Conservation (phyloP, 2,113 vertebrate genomes). For the Colius striatus region DNA sequence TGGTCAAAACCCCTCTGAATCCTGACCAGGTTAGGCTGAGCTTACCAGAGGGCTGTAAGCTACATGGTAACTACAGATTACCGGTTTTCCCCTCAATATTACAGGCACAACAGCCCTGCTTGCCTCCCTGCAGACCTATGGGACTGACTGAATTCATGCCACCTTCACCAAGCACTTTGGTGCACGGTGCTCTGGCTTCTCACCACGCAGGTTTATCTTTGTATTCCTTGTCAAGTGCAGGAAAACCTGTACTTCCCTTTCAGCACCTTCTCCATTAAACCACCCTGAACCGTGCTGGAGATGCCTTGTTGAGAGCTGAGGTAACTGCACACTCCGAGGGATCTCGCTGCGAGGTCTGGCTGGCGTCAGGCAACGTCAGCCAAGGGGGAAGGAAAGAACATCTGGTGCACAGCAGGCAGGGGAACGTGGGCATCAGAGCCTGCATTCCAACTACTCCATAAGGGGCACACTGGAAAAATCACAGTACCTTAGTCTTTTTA, state of each 20-base stretch:
- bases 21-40: background rate
- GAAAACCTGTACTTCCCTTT: background rate
- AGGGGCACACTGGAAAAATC: background rate
- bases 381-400: rapidly evolving
- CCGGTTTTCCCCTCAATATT: background rate
- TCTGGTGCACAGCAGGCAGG: background rate
- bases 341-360: background rate
- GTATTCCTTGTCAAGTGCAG: background rate
- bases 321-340: background rate
- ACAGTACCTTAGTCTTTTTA: background rate
- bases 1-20: background rate
- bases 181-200: background rate
- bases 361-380: rapidly evolving
- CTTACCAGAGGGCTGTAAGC: background rate
- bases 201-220: background rate
- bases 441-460: background rate
- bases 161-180: background rate
- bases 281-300: no score
- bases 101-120: rapidly evolving
- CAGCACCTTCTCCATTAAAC: background rate
- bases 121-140: rapidly evolving
- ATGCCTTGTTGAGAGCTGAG: background rate
- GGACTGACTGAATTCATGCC: background rate
- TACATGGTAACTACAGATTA: background rate
- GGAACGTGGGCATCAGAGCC: background rate